Base-by-base conservation (phyloP, 2,797 vertebrate genomes). In the Botia almorhae region DNA sequence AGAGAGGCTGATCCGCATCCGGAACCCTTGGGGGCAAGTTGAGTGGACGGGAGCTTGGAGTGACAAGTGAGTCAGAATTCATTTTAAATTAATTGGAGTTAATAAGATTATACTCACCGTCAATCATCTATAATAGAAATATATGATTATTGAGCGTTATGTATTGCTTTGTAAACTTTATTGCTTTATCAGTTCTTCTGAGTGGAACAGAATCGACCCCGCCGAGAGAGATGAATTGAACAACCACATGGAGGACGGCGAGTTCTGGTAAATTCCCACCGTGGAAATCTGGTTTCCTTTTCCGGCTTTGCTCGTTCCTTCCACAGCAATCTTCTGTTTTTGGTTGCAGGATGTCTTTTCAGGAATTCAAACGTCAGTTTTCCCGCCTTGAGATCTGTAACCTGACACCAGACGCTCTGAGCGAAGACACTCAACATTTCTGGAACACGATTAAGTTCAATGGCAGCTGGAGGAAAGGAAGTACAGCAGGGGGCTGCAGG, bases 11-110 rank as follows among this genome's bases (percentile, higher is more conserved):
- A 95, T 98, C 83, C 94, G 96, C 0, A 88, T 98, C 89, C 91
- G 95, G 77, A 98, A 98, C 85, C 96, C 97, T 60, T 98, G 97
- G 97, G 96, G 96, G 23, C 94, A 96, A 83, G 91, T 96, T 85
- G 97, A 98, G 82, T 98, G 97, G 97, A 97, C 95, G 0, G 97
- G 97, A 82, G 95, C 96, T 69, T 98, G 97, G 96, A 97, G 97
- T 0, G 97, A 98, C 83, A 92, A 91, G 96, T 98, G 63, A 87
- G 94, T 79, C 5, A 0, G 21, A 39, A 5, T 23, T 58, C n/a
- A 55, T 19, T 61, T 33, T 16, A n/a, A n/a, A n/a, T n/a, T n/a
- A n/a, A n/a, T n/a, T n/a, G n/a, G 21, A 58, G 48, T 46, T 17
- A 29, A 8, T 43, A 2, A 64, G 23, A 2, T 50, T 19, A 36